phyloP scores from a whole-genome alignment of 2,797 vertebrate genomes.

The Karalla daura region DNA sequence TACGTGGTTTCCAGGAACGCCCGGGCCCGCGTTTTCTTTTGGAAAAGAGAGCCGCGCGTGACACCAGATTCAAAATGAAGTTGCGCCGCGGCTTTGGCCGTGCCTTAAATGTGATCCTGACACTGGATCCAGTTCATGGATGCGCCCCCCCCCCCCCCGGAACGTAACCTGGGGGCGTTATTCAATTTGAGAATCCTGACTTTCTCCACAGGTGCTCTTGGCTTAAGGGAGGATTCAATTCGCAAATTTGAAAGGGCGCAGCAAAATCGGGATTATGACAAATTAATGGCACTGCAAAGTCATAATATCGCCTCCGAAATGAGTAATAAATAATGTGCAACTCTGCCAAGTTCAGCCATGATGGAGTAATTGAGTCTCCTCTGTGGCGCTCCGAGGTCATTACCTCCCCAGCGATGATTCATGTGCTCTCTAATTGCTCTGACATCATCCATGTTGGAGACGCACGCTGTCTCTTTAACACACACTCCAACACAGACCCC shows the following conservation, averaged over 20 bases:
- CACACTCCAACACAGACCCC: constrained; percentile 31
- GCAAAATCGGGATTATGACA: constrained; percentile 54
- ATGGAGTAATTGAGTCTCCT: constrained; percentile 72
- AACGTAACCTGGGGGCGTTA: constrained; percentile 3
- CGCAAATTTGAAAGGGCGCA: constrained; percentile 26
- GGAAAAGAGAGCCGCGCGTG: too few species aligned
- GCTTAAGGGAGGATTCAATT: constrained; percentile 47
- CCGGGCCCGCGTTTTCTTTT: too few species aligned
- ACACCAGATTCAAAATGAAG: too few species aligned
- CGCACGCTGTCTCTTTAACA: constrained; percentile 47
- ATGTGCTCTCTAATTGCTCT: constrained; percentile 75
- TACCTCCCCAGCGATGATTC: constrained; percentile 70
- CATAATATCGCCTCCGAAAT: constrained; percentile 43
- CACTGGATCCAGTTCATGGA: not conserved
- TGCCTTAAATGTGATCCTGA: not conserved
- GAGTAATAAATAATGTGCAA: constrained; percentile 63
- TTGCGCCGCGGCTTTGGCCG: not conserved
- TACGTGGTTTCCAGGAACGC: too few species aligned
- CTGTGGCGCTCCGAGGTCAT: constrained; percentile 64
- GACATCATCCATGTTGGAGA: constrained; percentile 73
- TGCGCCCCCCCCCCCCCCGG: too few species aligned
- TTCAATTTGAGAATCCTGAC: constrained; percentile 17
- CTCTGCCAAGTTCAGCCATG: constrained; percentile 52
- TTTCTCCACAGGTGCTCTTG: not conserved
- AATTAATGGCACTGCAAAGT: constrained; percentile 51